phyloP scores from a whole-genome alignment of 2,797 vertebrate species.

The Crenichthys baileyi region DNA sequence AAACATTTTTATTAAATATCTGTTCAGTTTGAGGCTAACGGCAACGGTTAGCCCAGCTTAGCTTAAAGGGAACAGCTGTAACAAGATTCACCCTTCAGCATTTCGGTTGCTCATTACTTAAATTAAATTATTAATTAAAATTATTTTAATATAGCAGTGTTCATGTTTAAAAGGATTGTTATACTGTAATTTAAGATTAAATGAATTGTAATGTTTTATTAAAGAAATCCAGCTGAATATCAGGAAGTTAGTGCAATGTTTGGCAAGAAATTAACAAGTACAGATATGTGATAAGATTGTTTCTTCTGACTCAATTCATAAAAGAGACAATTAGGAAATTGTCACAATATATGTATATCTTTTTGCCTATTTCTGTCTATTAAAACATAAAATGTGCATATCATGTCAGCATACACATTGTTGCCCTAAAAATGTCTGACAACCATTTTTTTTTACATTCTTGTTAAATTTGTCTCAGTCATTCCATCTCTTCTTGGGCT shows the following conservation, averaged over 20 bases:
- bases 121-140: constrained; percentile 4
- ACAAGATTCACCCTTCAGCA: background rate
- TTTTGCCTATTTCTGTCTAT: background rate
- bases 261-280: background rate
- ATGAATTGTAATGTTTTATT: background rate
- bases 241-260: constrained; percentile 5
- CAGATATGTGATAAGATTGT: background rate
- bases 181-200: background rate
- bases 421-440: constrained; percentile 55
- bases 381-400: constrained; percentile 13
- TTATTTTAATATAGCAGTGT: background rate
- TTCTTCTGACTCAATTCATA: background rate
- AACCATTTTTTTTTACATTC: constrained; percentile 18
- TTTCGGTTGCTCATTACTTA: background rate
- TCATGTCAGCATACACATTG: constrained; percentile 32
- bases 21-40: background rate
- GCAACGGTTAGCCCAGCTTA: constrained; percentile 2
- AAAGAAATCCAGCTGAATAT: constrained; percentile 7
- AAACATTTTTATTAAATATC: background rate
- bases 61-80: background rate
- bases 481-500: constrained; percentile 70
- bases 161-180: background rate
- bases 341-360: background rate
- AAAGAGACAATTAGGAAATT: background rate
- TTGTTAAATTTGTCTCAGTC: constrained; percentile 38